phyloP scores from a whole-genome alignment of 1,140 invertebrate genomes.

The Calycopis cecrops region DNA sequence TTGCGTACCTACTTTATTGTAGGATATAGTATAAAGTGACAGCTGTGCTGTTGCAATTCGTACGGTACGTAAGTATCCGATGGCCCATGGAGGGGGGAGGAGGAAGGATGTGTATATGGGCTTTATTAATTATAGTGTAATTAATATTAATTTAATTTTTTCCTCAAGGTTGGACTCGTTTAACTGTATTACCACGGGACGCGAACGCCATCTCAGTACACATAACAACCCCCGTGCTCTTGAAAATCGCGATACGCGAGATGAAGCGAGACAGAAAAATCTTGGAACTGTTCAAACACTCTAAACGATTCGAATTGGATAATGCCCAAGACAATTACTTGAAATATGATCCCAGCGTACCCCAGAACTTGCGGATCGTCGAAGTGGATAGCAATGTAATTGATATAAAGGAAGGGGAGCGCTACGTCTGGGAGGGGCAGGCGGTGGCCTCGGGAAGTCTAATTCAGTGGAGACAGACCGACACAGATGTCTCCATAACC shows the following conservation, averaged over 20 bases:
- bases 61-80: too few relatives aligned
- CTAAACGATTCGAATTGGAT: conserved; percentile 43
- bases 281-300: conserved; percentile 53
- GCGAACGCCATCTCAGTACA: conserved; percentile 52
- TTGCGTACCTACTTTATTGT: too few relatives aligned
- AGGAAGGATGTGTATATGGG: too few relatives aligned
- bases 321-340: conserved; percentile 49
- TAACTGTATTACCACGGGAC: conserved; percentile 60
- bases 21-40: too few relatives aligned
- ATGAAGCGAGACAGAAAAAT: conserved; percentile 47
- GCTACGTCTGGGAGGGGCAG: conserved; percentile 44
- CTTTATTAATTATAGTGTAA: not conserved
- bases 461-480: conserved; percentile 50
- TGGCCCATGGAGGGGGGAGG: too few relatives aligned
- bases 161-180: conserved; percentile 49
- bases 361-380: conserved; percentile 59
- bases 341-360: conserved; percentile 61
- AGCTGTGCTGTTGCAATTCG: too few relatives aligned
- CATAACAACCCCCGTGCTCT: conserved; percentile 43
- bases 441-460: conserved; percentile 51
- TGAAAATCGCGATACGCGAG: conserved; percentile 53
- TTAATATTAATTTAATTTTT: not conserved
- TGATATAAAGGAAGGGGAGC: conserved; percentile 53
- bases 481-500: conserved; percentile 46
- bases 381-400: conserved; percentile 61